These are phyloP conservation scores for Sogatella furcifera DNA, from an alignment of 1,140 invertebrate genomes.

Conservation along the genomic window DNA sequence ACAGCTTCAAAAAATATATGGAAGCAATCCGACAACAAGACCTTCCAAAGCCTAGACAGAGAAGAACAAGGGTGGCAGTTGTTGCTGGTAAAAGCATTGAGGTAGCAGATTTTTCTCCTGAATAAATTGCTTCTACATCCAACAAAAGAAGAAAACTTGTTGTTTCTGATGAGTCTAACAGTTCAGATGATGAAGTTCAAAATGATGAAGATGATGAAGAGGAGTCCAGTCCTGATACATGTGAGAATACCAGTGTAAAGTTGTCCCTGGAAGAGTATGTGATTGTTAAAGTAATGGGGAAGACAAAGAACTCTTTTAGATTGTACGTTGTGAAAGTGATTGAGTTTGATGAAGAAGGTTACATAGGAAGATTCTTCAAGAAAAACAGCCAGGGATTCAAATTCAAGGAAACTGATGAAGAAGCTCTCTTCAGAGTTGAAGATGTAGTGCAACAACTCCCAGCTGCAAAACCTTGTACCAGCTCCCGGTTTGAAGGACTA, in stretches of 20 bases:
- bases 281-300: constrained; percentile 5
- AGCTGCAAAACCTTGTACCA: constrained; percentile 3
- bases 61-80: constrained; percentile 3
- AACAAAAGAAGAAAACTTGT: too few species aligned
- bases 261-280: constrained; percentile 5
- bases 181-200: too few species aligned
- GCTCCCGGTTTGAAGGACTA: background rate
- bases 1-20: too few species aligned
- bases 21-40: background rate
- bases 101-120: too few species aligned
- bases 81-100: too few species aligned
- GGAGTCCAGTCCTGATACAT: constrained; percentile 1
- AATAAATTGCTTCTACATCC: too few species aligned
- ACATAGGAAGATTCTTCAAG: constrained; percentile 2
- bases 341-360: constrained; percentile 5
- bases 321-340: constrained; percentile 7
- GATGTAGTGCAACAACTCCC: background rate
- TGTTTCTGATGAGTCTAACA: too few species aligned
- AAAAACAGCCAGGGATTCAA: constrained; percentile 2
- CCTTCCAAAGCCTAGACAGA: background rate
- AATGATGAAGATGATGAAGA: background rate
- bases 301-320: background rate
- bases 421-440: constrained; percentile 1
- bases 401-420: constrained; percentile 2
- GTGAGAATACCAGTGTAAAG: background rate